These are phyloP conservation scores for Entelurus aequoreus DNA, from an alignment of 2,113 vertebrate species.

Conservation along the genomic window DNA sequence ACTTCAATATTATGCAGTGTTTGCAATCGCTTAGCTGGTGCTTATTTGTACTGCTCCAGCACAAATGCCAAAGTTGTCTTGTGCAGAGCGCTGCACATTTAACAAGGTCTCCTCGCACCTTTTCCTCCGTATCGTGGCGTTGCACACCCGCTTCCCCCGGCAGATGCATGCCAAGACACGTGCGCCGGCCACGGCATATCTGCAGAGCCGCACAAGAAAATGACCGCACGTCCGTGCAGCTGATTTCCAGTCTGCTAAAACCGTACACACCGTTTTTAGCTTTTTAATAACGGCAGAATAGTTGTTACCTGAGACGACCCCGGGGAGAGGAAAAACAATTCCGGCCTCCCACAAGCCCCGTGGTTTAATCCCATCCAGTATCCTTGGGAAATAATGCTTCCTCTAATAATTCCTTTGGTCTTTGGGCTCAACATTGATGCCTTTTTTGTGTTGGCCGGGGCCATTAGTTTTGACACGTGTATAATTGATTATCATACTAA, in stretches of 20 bases:
- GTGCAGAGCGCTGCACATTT: slow-evolving; percentile 60
- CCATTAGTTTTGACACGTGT: slow-evolving; percentile 63
- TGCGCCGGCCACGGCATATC: background rate
- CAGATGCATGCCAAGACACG: slow-evolving; percentile 22
- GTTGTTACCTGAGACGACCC: slow-evolving; percentile 64
- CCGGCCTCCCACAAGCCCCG: slow-evolving; percentile 48
- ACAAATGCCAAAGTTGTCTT: slow-evolving; percentile 64
- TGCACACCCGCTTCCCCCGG: background rate
- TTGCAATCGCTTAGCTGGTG: slow-evolving; percentile 52
- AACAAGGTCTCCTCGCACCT: slow-evolving; percentile 52
- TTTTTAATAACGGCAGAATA: slow-evolving; percentile 64
- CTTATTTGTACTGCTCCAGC: slow-evolving; percentile 55
- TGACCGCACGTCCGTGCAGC: slow-evolving; percentile 42
- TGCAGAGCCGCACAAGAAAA: slow-evolving; percentile 24
- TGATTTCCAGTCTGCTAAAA: slow-evolving; percentile 51
- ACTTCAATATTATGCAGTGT: slow-evolving; percentile 47
- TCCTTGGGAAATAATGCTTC: slow-evolving; percentile 59
- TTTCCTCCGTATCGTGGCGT: slow-evolving; percentile 44
- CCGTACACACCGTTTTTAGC: slow-evolving; percentile 60
- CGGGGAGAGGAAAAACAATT: slow-evolving; percentile 60
- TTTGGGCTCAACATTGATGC: slow-evolving; percentile 52
- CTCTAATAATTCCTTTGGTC: slow-evolving; percentile 57
- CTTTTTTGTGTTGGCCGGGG: slow-evolving; percentile 50
- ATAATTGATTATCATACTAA: slow-evolving; percentile 68
- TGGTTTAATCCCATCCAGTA: slow-evolving; percentile 55